A percentile compares a stretch with the other conserved stretches of the same genome.
phyloP scores from a whole-genome alignment of 2,113 vertebrate species.

The Promerops cafer region DNA sequence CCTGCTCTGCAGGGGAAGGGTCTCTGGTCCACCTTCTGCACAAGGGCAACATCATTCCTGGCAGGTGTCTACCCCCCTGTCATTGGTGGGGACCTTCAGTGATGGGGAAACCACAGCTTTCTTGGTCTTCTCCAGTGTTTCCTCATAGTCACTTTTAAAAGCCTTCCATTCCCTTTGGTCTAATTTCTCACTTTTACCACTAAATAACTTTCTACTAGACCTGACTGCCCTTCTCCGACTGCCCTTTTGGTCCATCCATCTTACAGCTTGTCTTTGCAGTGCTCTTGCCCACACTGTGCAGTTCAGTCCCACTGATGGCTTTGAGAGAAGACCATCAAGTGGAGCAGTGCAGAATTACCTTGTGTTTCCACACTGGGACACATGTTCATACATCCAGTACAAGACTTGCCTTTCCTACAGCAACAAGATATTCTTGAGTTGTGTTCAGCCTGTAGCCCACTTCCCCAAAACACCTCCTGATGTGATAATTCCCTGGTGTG shows the following conservation, averaged over 20 bases:
- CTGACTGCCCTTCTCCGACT: background rate
- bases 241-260: background rate
- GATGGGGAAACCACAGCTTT: background rate
- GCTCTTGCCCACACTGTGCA: background rate
- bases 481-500: background rate
- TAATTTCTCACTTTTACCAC: background rate
- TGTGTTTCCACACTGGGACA: background rate
- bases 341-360: background rate
- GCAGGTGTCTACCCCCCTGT: fast-evolving
- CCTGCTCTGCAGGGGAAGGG: fast-evolving
- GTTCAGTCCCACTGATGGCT: background rate
- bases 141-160: background rate
- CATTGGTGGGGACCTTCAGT: background rate
- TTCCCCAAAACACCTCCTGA: background rate
- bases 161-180: background rate
- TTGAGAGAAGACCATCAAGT: background rate
- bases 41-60: background rate
- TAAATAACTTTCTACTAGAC: background rate
- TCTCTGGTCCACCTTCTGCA: background rate
- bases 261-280: background rate
- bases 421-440: background rate
- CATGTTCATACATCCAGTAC: background rate
- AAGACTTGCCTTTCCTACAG: background rate
- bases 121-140: background rate
- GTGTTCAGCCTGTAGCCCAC: background rate